Percentiles rank a stretch among this genome's conserved stretches.
Evolutionary conservation across 2,888 invertebrate genomes (phyloP).

Genomic region (Eupithecia tripunctaria): DNA sequence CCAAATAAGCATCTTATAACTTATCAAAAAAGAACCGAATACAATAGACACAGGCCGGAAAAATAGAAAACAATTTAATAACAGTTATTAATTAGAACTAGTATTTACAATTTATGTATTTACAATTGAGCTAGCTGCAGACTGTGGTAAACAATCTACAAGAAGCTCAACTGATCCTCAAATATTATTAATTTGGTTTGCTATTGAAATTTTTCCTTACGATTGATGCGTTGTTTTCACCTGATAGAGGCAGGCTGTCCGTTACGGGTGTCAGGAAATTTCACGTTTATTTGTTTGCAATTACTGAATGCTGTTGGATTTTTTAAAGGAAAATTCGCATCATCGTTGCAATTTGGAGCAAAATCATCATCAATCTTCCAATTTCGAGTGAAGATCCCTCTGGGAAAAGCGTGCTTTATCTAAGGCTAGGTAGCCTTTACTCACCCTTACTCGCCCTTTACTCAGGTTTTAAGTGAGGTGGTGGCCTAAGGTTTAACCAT

Average conservation of each 20-base stretch:
- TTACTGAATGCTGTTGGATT: slow-evolving; percentile 7
- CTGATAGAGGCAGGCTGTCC: slow-evolving; percentile 49
- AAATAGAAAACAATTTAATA: too few relatives aligned
- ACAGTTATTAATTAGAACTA: too few relatives aligned
- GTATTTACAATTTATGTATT: too few relatives aligned
- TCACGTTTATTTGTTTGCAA: slow-evolving; percentile 61
- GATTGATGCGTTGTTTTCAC: neutral
- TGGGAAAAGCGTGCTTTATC: neutral
- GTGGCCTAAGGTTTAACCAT: neutral
- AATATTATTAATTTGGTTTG: too few relatives aligned
- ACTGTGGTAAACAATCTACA: too few relatives aligned
- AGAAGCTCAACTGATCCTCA: too few relatives aligned
- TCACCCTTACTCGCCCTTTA: too few relatives aligned
- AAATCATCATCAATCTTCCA: neutral
- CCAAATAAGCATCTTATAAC: too few relatives aligned
- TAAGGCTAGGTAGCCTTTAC: too few relatives aligned
- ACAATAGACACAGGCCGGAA: too few relatives aligned
- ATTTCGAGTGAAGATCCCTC: neutral
- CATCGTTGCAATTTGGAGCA: neutral
- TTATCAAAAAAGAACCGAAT: too few relatives aligned
- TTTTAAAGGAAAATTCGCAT: neutral
- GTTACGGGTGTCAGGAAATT: slow-evolving; percentile 57
- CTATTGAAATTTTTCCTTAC: neutral
- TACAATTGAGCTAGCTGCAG: too few relatives aligned
- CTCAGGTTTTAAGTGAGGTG: neutral